phyloP scores from a whole-genome alignment of 1,140 invertebrate genomes.

The Atopsyche davidsoni region DNA sequence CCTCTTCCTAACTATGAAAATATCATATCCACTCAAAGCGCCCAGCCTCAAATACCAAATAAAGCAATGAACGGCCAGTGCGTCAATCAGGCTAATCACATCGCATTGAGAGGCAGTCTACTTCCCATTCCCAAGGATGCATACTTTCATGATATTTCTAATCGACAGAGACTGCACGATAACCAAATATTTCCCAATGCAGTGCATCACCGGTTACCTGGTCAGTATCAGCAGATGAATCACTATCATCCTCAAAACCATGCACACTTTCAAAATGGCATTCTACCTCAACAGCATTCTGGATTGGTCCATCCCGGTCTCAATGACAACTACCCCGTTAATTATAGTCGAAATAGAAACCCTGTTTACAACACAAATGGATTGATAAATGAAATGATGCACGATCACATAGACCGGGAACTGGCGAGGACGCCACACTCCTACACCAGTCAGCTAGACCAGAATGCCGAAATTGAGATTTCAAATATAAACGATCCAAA shows the following conservation, averaged over 20 bases:
- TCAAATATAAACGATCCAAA: slow-evolving; percentile 40
- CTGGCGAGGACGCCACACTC: slow-evolving; percentile 44
- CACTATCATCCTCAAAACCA: slow-evolving; percentile 15
- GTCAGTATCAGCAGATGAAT: slow-evolving; percentile 17
- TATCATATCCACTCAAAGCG: slow-evolving; percentile 35
- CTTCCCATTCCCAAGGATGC: slow-evolving; percentile 51
- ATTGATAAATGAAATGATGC: slow-evolving; percentile 48
- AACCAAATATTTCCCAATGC: slow-evolving; percentile 30
- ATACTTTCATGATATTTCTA: slow-evolving; percentile 54
- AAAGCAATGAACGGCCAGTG: slow-evolving; percentile 24
- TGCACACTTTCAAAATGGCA: slow-evolving; percentile 21
- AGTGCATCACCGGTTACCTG: slow-evolving; percentile 11
- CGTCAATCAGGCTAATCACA: slow-evolving; percentile 10
- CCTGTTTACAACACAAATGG: slow-evolving; percentile 44
- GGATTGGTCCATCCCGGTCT: slow-evolving; percentile 6
- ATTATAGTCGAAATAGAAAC: slow-evolving; percentile 40
- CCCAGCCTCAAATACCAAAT: slow-evolving; percentile 25
- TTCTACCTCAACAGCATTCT: slow-evolving; percentile 2
- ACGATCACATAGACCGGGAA: slow-evolving; percentile 46
- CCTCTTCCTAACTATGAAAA: slow-evolving; percentile 50
- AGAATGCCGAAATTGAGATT: slow-evolving; percentile 46
- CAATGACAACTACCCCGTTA: slow-evolving; percentile 31
- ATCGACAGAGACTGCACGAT: slow-evolving; percentile 38
- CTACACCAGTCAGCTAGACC: slow-evolving; percentile 43
- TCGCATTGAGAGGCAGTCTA: slow-evolving; percentile 21